A percentile compares a stretch with the other conserved stretches of the same genome.
These are phyloP conservation scores for Neuroscelio doddi DNA, from an alignment of 2,888 invertebrate species.

Conservation along the genomic window DNA sequence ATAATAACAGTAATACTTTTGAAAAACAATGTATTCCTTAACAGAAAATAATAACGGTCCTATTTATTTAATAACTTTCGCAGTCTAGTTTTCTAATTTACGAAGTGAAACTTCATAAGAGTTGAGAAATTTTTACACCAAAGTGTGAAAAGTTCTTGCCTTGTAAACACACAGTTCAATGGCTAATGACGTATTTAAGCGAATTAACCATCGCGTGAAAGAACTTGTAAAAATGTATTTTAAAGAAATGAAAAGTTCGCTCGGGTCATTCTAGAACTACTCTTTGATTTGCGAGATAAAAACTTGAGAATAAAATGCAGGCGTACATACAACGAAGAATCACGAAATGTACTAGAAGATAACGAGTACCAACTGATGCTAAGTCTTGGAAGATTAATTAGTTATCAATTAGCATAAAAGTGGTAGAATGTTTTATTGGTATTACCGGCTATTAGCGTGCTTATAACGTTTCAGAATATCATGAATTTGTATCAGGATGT, in stretches of 20 bases:
- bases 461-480: conserved; percentile 7
- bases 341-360: conserved; percentile 19
- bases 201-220: conserved; percentile 10
- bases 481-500: background rate
- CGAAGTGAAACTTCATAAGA: conserved; percentile 29
- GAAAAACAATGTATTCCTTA: background rate
- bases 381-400: conserved; percentile 46
- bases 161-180: conserved; percentile 15
- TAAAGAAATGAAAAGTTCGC: conserved; percentile 16
- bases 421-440: conserved; percentile 19
- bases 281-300: conserved; percentile 18
- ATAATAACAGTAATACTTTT: too few relatives aligned
- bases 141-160: conserved; percentile 32
- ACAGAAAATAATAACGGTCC: conserved; percentile 28
- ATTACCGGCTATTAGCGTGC: conserved; percentile 7
- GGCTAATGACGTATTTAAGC: conserved; percentile 30
- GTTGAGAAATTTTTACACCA: background rate
- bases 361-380: conserved; percentile 13
- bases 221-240: conserved; percentile 10
- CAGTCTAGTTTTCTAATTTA: conserved; percentile 22
- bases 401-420: conserved; percentile 43
- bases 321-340: conserved; percentile 1
- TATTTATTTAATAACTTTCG: conserved; percentile 33
- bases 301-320: background rate
- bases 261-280: conserved; percentile 18